These are phyloP conservation scores for Porites evermanni DNA, from an alignment of 92 coral and sea anemone genomes.

Conservation along the genomic window DNA sequence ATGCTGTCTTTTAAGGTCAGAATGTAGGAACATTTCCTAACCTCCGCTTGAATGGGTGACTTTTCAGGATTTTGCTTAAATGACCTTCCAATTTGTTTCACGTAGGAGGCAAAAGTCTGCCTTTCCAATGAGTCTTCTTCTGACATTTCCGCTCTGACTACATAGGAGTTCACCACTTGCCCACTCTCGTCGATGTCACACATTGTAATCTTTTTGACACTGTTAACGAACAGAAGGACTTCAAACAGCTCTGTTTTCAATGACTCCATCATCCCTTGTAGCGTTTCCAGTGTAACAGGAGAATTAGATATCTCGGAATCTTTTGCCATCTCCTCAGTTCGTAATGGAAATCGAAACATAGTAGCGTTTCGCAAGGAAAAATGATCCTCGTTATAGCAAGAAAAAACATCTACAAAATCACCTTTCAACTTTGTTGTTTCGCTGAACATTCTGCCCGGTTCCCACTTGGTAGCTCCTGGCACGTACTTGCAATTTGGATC, in stretches of 20 bases:
- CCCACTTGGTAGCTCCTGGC: constrained; percentile 62
- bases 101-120: constrained; percentile 46
- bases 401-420: constrained; percentile 67
- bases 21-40: constrained; percentile 65
- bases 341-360: constrained; percentile 84
- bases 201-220: constrained; percentile 71
- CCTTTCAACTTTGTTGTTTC: constrained; percentile 32
- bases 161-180: constrained; percentile 41
- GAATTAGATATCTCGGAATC: constrained; percentile 26
- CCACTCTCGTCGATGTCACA: constrained; percentile 63
- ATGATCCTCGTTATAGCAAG: constrained; percentile 71
- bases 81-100: constrained; percentile 29
- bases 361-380: constrained; percentile 66
- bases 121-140: constrained; percentile 67
- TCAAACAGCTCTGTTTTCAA: constrained; percentile 71
- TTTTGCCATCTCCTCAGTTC: constrained; percentile 57
- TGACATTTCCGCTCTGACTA: constrained; percentile 54
- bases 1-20: constrained; percentile 59
- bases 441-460: constrained; percentile 74
- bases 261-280: constrained; percentile 54
- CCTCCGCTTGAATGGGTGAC: constrained; percentile 44
- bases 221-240: constrained; percentile 79
- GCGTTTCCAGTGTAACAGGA: constrained; percentile 28
- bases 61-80: neutral
- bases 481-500: constrained; percentile 83